Percentiles rank a stretch among this genome's conserved stretches.
These are phyloP conservation scores for Aegithalos caudatus DNA, from an alignment of 2,113 vertebrate species.

Conservation along the genomic window DNA sequence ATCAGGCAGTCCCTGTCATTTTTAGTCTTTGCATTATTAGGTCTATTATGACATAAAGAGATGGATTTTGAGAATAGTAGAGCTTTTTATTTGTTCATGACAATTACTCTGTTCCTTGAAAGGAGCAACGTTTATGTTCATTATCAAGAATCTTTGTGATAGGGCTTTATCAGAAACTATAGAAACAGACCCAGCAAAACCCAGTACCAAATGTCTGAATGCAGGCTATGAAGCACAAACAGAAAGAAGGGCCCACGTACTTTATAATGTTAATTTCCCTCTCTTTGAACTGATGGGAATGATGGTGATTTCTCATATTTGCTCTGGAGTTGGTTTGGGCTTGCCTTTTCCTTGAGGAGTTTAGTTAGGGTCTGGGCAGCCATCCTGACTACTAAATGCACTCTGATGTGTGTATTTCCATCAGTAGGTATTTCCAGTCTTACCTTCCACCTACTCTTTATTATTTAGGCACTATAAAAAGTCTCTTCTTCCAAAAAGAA, in stretches of 20 bases:
- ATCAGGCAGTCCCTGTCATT: not conserved
- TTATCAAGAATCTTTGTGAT: not conserved
- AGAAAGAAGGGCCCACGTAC: rapidly evolving
- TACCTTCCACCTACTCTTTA: not conserved
- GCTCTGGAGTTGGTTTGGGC: not conserved
- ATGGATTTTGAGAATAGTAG: not conserved
- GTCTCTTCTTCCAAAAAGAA: not conserved
- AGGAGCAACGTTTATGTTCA: not conserved
- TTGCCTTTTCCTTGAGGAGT: not conserved
- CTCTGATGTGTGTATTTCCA: not conserved
- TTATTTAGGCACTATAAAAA: not conserved
- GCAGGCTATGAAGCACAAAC: not conserved
- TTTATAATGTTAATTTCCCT: not conserved
- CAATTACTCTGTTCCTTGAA: not conserved
- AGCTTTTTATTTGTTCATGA: not conserved
- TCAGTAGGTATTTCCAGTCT: not conserved
- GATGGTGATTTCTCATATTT: not conserved
- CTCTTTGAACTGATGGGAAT: not conserved
- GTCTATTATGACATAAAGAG: not conserved
- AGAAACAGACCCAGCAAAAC: not conserved
- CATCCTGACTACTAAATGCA: not conserved
- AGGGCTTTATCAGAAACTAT: not conserved
- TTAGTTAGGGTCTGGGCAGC: not conserved
- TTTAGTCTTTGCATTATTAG: not conserved
- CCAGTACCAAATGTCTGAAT: rapidly evolving